These are phyloP conservation scores for Ameiurus melas DNA, from an alignment of 2,113 vertebrate species.

Conservation along the genomic window DNA sequence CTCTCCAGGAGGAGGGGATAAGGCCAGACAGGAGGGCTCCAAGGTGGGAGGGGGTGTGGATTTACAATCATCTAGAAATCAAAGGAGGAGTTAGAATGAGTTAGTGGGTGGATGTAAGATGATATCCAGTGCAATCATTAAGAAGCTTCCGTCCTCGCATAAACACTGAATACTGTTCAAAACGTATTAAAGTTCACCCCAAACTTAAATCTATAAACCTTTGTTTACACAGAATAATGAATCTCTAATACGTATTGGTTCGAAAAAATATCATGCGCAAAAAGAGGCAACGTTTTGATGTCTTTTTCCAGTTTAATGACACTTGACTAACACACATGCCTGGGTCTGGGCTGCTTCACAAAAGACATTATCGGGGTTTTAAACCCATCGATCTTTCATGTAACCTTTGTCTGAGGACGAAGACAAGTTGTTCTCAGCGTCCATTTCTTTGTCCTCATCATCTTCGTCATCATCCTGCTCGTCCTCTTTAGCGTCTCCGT, in stretches of 20 bases:
- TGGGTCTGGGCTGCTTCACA: neutral
- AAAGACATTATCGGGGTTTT: neutral
- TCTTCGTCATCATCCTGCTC: conserved; percentile 65
- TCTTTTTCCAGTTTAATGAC: neutral
- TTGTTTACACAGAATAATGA: neutral
- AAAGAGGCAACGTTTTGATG: neutral
- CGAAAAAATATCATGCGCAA: neutral
- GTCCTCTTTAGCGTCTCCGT: conserved; percentile 71
- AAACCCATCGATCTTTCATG: neutral
- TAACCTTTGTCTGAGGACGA: conserved; percentile 70
- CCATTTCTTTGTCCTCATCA: conserved; percentile 66
- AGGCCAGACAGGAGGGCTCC: conserved; percentile 88
- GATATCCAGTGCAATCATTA: neutral
- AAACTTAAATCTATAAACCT: neutral
- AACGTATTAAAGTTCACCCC: neutral
- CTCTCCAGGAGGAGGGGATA: conserved; percentile 82
- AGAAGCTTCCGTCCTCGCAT: neutral
- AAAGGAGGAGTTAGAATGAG: conserved; percentile 28
- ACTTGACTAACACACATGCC: neutral
- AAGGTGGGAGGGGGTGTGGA: conserved; percentile 86
- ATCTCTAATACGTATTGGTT: neutral
- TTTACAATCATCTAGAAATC: conserved; percentile 84
- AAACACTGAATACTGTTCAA: neutral
- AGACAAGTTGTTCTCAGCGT: conserved; percentile 59
- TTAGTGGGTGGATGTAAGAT: neutral